Evolutionary conservation across 2,113 vertebrate genomes (phyloP), one percentile per base, ranked within the genome.

Genomic region (Micromys minutus): DNA sequence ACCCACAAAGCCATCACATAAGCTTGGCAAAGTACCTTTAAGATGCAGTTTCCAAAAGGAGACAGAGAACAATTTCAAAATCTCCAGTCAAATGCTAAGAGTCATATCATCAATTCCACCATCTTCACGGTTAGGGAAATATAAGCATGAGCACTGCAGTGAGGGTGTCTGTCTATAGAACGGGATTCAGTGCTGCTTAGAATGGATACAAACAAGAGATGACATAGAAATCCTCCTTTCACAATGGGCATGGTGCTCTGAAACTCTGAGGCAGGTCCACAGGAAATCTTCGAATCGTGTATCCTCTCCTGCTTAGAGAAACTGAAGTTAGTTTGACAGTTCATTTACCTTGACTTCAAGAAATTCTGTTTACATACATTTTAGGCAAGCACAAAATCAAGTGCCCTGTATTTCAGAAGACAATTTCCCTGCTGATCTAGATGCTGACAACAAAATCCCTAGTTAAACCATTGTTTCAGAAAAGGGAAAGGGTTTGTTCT

Each of bases 381-480:
- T 55, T 95, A 95, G 90, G 95, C 34, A 89, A 42, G 61, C 42
- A 26, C 69, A 74, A 93, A 72, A 97, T 52, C 65, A 93, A 79
- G 77, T 80, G 5, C 21, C 95, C 24, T 79, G 34, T 83, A 22
- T 84, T 61, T 21, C 8, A 85, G 69, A 84, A 90, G 47, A 95
- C 57, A 26, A 65, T 88, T 93, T 95, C 84, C 45, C n/a, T 45
- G 31, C 19, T 93, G 80, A 88, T n/a, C 65, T 36, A 87, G 3
- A 88, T 93, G 52, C 72, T 63, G 84, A 90, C 87, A 90, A 71
- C 50, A 84, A 3, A 81, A 47, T 42, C 86, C 57, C 65, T 39
- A 59, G 36, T 94, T 29, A 93, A 55, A 87, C 74, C 31, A n/a
- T 39, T 7, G n/a, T 61, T 94, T 81, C 26, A 67, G 87, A 36